Evolutionary conservation across 2,888 invertebrate genomes (phyloP), one percentile per base, ranked within the genome.

Genomic region (Netelia inedita): DNA sequence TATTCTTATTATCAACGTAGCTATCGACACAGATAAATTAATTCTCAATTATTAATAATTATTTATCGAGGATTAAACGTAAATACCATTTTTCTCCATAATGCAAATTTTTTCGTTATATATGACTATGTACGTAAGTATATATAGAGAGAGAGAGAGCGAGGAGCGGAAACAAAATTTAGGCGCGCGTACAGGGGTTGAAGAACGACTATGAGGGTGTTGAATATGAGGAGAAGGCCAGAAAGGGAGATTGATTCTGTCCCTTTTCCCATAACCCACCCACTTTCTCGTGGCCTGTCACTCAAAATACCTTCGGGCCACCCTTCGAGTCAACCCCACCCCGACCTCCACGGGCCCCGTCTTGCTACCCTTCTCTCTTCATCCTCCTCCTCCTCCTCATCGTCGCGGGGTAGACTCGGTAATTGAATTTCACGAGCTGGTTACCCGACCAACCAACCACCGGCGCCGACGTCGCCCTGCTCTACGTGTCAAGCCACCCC

Each of bases 341-440:
- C 66, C 83, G 61, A 53, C 14, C 46, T 74, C 69, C 35, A 53
- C 50, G 53, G 69, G 73, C 19, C 59, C 46, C 75, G 72, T 80
- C 73, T 79, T 72, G 71, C 63, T 89, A 89, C 90, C 88, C 89
- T 88, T 88, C 85, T 85, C 88, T 86, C 87, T 85, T 86, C 87
- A 85, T 86, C 82, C 68, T 82, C 85, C 79, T 74, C 85, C 80
- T 72, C 71, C 80, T 72, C 76, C 79, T 82, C 85, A 82, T 86
- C 86, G 85, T 63, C 21, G 61, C 46, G 21, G 23, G 50, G 63
- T 21, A 85, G 82, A 92, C 93, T 92, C 92, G 92, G 92, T 93
- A 93, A 93, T 93, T 93, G 93, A 93, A 93, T 93, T 93, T 93
- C 93, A 93, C 93, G 92, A 93, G 93, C 93, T 93, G 93, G 93